Evolutionary conservation across 1,140 invertebrate species (phyloP), one percentile per base, ranked within the genome.

Genomic region (Euwallacea similis): DNA sequence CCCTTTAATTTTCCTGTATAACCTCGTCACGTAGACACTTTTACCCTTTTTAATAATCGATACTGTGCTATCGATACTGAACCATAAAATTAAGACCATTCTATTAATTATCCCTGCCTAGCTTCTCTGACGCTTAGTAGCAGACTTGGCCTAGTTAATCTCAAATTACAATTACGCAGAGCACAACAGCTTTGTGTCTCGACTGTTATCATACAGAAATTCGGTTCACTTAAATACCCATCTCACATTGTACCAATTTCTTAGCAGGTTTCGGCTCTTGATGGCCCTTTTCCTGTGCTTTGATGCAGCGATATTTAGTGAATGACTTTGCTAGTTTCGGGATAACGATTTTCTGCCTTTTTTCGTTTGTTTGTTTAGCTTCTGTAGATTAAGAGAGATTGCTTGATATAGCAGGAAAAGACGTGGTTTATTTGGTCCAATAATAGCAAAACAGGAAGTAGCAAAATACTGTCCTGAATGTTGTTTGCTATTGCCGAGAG

Each of bases 1-100:
- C 63, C 63, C 63, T 65, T 65, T 65, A 65, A 65, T 43, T 61
- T 61, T 11, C 59, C 16, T 8, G 8, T 56, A 46, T 46, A 62
- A 60, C 58, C 9, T 41, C 21, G 42, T 56, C 54, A 56, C 54
- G 54, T 56, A 56, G 54, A 16, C 46, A 50, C 46, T 50, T 50
- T 33, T 33, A 33, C 21, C 21, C 21, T 33, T 33, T 33, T 33
- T 33, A 33, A 33, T 33, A 33, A 33, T 33, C 21, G 21, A 33
- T 33, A 33, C 4, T 33, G 21, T 33, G 21, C 21, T 33, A 53
- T 53, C 11, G 3, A 53, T 53, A 8, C 6, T 53, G 15, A 15
- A 11, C 50, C 50, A 53, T 53, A 53, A 53, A 53, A 53, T 53
- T 53, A 53, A 7, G 11, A 15, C 11, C 11, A 53, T 53, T 15